These are phyloP conservation scores for Patella caerulea DNA, from an alignment of 2,888 invertebrate genomes.

Conservation along the genomic window DNA sequence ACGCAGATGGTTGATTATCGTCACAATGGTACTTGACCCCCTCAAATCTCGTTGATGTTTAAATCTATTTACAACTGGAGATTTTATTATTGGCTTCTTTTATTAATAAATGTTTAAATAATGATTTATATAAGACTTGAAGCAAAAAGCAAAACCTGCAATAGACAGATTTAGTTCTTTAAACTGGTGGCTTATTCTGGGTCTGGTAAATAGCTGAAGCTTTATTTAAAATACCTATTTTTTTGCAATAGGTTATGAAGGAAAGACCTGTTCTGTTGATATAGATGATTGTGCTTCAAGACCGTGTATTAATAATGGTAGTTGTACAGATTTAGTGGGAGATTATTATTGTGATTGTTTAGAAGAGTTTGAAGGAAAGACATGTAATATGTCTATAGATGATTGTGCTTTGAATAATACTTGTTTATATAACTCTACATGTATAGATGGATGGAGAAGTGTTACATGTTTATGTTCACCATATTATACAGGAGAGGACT, in stretches of 20 bases:
- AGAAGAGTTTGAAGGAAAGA: conserved; percentile 46
- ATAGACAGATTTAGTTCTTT: too few relatives aligned
- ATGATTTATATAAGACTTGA: too few relatives aligned
- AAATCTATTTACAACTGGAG: too few relatives aligned
- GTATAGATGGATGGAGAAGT: conserved; percentile 39
- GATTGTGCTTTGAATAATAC: conserved; percentile 40
- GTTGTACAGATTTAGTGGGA: conserved; percentile 40
- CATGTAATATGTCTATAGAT: conserved; percentile 44
- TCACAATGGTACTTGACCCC: too few relatives aligned
- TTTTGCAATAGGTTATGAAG: conserved; percentile 43
- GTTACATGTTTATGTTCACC: conserved; percentile 50
- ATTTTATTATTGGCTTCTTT: too few relatives aligned
- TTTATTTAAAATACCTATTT: conserved; percentile 12
- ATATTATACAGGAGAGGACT: conserved; percentile 52
- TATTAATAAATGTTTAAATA: too few relatives aligned
- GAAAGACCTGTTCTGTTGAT: conserved; percentile 37
- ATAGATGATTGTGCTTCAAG: conserved; percentile 40
- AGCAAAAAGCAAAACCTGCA: too few relatives aligned
- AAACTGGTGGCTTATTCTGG: neutral
- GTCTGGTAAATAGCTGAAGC: conserved; percentile 16
- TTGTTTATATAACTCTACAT: conserved; percentile 60
- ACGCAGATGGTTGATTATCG: too few relatives aligned
- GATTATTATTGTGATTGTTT: conserved; percentile 49
- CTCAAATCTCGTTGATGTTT: too few relatives aligned
- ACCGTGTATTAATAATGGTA: conserved; percentile 53